Conservation (phyloP, 2,113 vertebrate species). For the Percina caprodes region DNA sequence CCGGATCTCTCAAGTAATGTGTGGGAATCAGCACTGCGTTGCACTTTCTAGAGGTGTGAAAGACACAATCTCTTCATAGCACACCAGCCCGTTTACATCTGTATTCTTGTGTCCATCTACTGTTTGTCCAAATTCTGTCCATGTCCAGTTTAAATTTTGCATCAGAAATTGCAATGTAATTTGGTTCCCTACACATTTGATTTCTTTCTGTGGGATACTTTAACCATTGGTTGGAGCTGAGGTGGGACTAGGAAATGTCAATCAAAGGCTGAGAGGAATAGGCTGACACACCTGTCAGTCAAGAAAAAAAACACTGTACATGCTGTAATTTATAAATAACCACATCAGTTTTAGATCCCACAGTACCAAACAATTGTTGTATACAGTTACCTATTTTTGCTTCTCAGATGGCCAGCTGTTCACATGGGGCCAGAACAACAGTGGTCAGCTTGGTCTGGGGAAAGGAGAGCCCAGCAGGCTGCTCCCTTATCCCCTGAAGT, state of each 20-base stretch:
- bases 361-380: not conserved
- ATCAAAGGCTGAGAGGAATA: too few relatives aligned
- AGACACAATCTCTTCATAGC: slow-evolving; percentile 12
- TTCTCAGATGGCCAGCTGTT: slow-evolving; percentile 89
- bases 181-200: not conserved
- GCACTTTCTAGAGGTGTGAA: slow-evolving; percentile 94
- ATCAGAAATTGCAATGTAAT: not conserved
- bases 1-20: slow-evolving; percentile 95
- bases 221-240: not conserved
- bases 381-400: not conserved
- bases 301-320: not conserved
- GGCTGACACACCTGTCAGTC: not conserved
- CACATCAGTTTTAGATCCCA: not conserved
- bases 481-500: slow-evolving; percentile 84
- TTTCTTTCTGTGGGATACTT: not conserved
- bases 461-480: slow-evolving; percentile 63
- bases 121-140: slow-evolving; percentile 2
- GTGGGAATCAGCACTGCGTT: slow-evolving; percentile 97
- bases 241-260: too few relatives aligned
- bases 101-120: not conserved
- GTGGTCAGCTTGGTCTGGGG: slow-evolving; percentile 90
- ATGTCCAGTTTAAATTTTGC: not conserved
- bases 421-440: slow-evolving; percentile 90
- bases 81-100: not conserved
- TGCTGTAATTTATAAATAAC: not conserved